Evolutionary conservation across 2,113 vertebrate genomes (phyloP).

Genomic region (Esox niger): DNA sequence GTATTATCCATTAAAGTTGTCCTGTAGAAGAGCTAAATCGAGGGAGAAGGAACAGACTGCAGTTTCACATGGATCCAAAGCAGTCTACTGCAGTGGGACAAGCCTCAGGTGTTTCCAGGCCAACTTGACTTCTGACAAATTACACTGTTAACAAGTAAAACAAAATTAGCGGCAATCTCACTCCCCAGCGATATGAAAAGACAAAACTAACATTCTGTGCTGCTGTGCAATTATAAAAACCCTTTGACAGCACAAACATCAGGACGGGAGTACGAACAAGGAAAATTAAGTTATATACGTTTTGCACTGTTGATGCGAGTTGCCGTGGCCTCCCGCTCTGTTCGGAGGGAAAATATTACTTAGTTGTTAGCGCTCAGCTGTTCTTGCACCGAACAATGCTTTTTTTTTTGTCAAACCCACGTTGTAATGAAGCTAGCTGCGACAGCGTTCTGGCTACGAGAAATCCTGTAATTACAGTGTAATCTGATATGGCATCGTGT

Average conservation of each 20-base stretch:
- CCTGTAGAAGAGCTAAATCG: neutral
- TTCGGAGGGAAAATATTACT: neutral
- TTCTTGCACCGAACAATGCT: constrained; percentile 32
- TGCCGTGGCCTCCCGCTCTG: neutral
- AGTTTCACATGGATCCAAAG: neutral
- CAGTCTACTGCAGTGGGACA: neutral
- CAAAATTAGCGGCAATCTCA: neutral
- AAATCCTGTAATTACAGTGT: constrained; percentile 56
- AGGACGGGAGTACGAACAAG: neutral
- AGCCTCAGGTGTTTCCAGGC: neutral
- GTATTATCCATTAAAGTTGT: neutral
- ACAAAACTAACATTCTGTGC: neutral
- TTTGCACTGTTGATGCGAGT: constrained; percentile 3
- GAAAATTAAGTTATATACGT: constrained; percentile 1
- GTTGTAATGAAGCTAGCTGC: constrained; percentile 26
- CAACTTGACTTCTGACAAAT: neutral
- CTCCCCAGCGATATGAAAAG: neutral
- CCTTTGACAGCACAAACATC: neutral
- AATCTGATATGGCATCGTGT: constrained; percentile 57
- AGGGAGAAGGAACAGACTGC: neutral
- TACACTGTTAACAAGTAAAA: no score
- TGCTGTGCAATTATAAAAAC: neutral
- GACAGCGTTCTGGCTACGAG: constrained; percentile 17
- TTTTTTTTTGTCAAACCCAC: constrained; percentile 32
- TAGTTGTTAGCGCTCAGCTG: constrained; percentile 25